Conservation (phyloP, 2,113 vertebrate genomes). For the Osmerus mordax region DNA sequence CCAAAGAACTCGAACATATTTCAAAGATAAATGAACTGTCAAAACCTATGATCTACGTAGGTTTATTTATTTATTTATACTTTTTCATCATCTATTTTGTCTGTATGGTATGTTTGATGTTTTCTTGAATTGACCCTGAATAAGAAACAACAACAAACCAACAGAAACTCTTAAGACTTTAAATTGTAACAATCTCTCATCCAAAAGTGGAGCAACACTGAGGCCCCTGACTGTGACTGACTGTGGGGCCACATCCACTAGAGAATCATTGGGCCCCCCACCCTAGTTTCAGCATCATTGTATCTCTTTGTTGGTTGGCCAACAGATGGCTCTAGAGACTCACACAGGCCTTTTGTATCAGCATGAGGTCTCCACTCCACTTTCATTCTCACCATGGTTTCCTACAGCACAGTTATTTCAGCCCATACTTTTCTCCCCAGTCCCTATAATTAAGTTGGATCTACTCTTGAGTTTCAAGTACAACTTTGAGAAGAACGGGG, state of each 20-base stretch:
- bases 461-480: background rate
- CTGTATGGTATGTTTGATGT: no score
- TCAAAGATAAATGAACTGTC: no score
- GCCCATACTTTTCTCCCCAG: conserved; percentile 17
- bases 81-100: no score
- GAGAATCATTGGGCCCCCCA: conserved; percentile 18
- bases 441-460: conserved; percentile 42
- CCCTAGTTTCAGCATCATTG: conserved; percentile 49
- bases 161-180: background rate
- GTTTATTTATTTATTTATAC: no score
- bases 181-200: background rate
- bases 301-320: conserved; percentile 56
- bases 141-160: no score
- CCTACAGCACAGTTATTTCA: conserved; percentile 21
- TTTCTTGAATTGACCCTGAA: no score
- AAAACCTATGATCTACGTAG: no score
- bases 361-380: conserved; percentile 39
- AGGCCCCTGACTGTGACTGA: conserved; percentile 30
- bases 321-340: conserved; percentile 65
- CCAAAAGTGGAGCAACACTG: conserved; percentile 37
- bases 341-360: conserved; percentile 55
- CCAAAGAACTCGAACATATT: no score
- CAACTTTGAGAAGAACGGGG: background rate
- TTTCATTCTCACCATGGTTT: conserved; percentile 43
- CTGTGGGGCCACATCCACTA: conserved; percentile 31